phyloP scores from a whole-genome alignment of 2,888 invertebrate species.

The Dasysyrphus albostriatus region DNA sequence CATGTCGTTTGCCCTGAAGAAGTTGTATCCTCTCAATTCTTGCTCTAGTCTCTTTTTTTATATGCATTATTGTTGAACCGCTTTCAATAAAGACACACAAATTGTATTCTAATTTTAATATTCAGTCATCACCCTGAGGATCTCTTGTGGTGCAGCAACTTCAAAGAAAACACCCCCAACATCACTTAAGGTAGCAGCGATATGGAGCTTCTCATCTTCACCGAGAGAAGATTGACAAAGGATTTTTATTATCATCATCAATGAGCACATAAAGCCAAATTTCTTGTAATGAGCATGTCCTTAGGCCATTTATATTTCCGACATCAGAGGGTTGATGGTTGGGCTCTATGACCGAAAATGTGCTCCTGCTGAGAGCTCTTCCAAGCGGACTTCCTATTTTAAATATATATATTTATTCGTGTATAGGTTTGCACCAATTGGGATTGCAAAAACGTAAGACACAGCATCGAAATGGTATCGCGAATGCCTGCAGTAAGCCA shows the following conservation, averaged over 20 bases:
- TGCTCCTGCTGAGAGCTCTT: neutral
- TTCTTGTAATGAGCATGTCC: slow-evolving; percentile 72
- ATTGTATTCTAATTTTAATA: slow-evolving; percentile 52
- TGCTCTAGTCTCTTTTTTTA: neutral
- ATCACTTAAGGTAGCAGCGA: neutral
- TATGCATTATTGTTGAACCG: slow-evolving; percentile 16
- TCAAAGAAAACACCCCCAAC: slow-evolving; percentile 40
- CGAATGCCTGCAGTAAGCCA: slow-evolving; percentile 55
- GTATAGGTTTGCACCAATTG: neutral
- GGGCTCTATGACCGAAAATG: slow-evolving; percentile 30
- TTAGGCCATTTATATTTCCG: slow-evolving; percentile 24
- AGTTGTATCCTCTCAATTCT: slow-evolving; percentile 38
- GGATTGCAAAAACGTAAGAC: slow-evolving; percentile 33
- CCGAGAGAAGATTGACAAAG: slow-evolving; percentile 50
- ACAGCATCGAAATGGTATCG: slow-evolving; percentile 47
- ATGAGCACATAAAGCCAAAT: slow-evolving; percentile 59
- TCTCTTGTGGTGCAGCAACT: slow-evolving; percentile 13
- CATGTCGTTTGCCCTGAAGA: slow-evolving; percentile 37
- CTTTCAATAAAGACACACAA: slow-evolving; percentile 42
- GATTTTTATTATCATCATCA: slow-evolving; percentile 59
- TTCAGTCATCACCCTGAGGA: slow-evolving; percentile 27
- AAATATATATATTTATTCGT: neutral
- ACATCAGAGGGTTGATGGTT: neutral
- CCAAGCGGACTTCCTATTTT: neutral
- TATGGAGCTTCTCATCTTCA: neutral